Conservation (phyloP, 2,888 invertebrate genomes). For the Gortyna flavago region DNA sequence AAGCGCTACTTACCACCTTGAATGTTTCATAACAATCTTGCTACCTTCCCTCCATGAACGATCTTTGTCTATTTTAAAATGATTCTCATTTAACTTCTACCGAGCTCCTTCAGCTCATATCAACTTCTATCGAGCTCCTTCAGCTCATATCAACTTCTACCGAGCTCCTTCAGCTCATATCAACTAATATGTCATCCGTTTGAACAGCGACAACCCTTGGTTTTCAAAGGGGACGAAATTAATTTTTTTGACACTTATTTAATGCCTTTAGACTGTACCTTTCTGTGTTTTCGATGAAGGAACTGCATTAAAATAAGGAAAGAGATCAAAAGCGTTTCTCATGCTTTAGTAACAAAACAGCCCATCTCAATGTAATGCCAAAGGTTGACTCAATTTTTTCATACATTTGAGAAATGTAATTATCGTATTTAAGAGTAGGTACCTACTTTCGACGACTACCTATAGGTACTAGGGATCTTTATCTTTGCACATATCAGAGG, state of each 20-base stretch:
- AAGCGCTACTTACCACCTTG: neutral
- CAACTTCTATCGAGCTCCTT: constrained; percentile 2
- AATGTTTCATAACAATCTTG: neutral
- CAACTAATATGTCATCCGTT: constrained; percentile 20
- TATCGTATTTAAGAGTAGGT: too few species aligned
- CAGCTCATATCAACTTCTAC: neutral
- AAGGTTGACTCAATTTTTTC: constrained; percentile 15
- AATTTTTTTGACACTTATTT: neutral
- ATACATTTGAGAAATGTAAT: constrained; percentile 5
- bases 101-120: neutral
- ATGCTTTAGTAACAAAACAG: neutral
- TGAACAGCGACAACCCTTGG: neutral
- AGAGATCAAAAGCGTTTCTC: constrained; percentile 28
- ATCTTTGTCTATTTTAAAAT: neutral
- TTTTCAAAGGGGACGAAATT: constrained; percentile 1
- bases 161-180: neutral
- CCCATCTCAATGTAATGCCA: neutral
- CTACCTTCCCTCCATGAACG: neutral
- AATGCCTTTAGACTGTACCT: constrained; percentile 11
- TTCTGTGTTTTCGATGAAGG: constrained; percentile 15
- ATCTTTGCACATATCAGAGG: constrained; percentile 7
- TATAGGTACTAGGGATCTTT: neutral
- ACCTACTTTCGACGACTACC: constrained; percentile 1
- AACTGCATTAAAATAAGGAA: constrained; percentile 25
- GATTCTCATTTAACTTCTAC: neutral